Evolutionary conservation across 2,113 vertebrate species (phyloP).

Genomic region (Hoplias malabaricus): DNA sequence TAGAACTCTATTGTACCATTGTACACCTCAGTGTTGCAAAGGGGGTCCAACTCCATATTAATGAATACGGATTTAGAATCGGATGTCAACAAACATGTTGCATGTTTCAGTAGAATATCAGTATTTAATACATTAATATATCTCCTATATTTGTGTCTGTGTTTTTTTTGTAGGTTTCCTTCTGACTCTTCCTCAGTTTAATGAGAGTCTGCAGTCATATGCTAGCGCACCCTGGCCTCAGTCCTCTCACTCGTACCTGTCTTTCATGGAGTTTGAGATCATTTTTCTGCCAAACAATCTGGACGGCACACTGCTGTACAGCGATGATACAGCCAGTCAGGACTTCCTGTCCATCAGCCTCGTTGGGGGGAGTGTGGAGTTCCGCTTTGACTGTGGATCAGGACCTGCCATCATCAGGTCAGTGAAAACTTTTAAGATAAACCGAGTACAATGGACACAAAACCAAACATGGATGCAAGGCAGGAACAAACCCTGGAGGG

Average conservation of each 20-base stretch:
- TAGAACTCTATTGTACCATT: no score
- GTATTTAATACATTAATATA: no score
- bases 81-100: no score
- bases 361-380: slow-evolving; percentile 82
- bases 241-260: slow-evolving; percentile 85
- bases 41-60: no score
- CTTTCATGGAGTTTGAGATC: slow-evolving; percentile 94
- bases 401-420: slow-evolving; percentile 86
- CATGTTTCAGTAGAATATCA: no score
- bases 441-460: no score
- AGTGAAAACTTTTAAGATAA: no score
- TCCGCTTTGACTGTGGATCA: slow-evolving; percentile 96
- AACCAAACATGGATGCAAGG: no score
- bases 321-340: slow-evolving; percentile 83
- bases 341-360: slow-evolving; percentile 90
- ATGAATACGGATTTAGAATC: no score
- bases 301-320: slow-evolving; percentile 88
- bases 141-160: no score
- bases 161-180: slow-evolving; percentile 75
- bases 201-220: slow-evolving; percentile 83
- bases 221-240: slow-evolving; percentile 87
- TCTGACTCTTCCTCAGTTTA: slow-evolving; percentile 87
- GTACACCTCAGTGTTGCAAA: no score
- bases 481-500: no score
- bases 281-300: slow-evolving; percentile 79